Evolutionary conservation across 2,888 invertebrate genomes (phyloP).

Genomic region (Toxonevra muliebris): DNA sequence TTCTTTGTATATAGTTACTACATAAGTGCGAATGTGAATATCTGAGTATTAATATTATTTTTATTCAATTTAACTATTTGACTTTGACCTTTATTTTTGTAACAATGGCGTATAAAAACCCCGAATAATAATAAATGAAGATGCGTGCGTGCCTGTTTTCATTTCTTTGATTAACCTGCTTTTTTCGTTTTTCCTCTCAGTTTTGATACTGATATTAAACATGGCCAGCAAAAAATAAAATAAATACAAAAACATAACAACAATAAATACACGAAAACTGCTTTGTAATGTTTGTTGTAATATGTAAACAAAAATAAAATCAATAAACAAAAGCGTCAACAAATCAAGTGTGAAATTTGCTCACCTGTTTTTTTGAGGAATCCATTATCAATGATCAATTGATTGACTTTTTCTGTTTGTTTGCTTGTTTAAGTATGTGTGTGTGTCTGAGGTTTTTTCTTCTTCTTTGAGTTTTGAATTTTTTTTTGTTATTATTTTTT

Average conservation of each 20-base stretch:
- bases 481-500: slow-evolving; percentile 9
- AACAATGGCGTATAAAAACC: not conserved
- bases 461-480: slow-evolving; percentile 10
- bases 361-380: slow-evolving; percentile 55
- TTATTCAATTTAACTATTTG: not conserved
- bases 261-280: not conserved
- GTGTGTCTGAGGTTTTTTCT: slow-evolving; percentile 3
- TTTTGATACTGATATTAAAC: not conserved
- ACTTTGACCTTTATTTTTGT: slow-evolving; percentile 16
- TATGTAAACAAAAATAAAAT: not conserved
- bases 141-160: slow-evolving; percentile 30
- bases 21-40: too few species aligned
- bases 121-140: not conserved
- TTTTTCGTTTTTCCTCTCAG: not conserved
- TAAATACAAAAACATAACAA: not conserved
- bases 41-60: too few species aligned
- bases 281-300: not conserved
- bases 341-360: not conserved
- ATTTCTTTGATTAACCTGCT: not conserved
- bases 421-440: not conserved
- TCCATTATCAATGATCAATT: slow-evolving; percentile 45
- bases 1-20: too few species aligned
- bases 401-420: slow-evolving; percentile 32
- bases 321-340: not conserved
- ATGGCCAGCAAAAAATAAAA: not conserved